phyloP scores from a whole-genome alignment of 2,113 vertebrate species.

The Trogon surrucura region DNA sequence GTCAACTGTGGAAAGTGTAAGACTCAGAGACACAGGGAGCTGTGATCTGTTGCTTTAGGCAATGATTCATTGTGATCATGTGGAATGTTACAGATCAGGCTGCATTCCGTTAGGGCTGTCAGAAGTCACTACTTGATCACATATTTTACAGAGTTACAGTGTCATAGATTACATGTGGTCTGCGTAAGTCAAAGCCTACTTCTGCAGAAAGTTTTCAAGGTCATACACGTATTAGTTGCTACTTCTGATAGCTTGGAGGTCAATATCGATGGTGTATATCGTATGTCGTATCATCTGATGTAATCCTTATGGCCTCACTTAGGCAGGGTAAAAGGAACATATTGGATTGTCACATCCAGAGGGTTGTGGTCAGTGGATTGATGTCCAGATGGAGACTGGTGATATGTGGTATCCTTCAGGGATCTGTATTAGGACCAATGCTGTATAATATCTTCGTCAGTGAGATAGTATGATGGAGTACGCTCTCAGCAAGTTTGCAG shows the following conservation, averaged over 20 bases:
- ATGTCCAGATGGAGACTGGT: too few relatives aligned
- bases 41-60: background rate
- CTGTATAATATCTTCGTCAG: too few relatives aligned
- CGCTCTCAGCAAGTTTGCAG: too few relatives aligned
- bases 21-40: fast-evolving
- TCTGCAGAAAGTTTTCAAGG: background rate
- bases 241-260: background rate
- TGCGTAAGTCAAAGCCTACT: background rate
- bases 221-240: too few relatives aligned
- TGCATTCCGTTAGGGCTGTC: background rate
- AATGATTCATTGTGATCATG: fast-evolving
- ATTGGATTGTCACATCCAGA: too few relatives aligned
- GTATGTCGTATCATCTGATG: fast-evolving
- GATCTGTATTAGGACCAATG: too few relatives aligned
- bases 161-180: background rate
- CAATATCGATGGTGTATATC: fast-evolving
- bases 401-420: too few relatives aligned
- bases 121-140: background rate
- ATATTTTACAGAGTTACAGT: background rate
- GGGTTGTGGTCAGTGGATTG: too few relatives aligned
- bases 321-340: background rate
- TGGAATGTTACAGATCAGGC: background rate
- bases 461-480: too few relatives aligned
- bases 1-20: background rate
- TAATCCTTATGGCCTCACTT: background rate